These are phyloP conservation scores for Antedon mediterranea DNA, from an alignment of 53 echinoderm and acorn worm species.

Conservation along the genomic window DNA sequence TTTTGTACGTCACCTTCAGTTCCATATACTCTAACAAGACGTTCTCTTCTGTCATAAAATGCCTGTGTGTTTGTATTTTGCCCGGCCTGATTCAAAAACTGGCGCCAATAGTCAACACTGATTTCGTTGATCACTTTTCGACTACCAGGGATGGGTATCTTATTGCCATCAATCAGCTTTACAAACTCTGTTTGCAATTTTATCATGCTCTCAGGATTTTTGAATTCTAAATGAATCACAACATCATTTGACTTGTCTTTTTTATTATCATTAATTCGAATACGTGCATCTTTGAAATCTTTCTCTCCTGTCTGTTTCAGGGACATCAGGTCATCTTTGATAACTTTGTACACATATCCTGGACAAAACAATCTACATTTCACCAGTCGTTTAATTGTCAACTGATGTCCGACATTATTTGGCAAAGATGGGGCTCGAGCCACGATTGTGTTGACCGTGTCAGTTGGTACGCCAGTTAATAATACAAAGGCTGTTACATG, in stretches of 20 bases:
- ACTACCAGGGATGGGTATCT: neutral
- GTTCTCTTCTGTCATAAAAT: neutral
- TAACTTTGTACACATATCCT: neutral
- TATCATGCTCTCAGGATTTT: neutral
- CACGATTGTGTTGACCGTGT: neutral
- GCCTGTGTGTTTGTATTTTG: neutral
- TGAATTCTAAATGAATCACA: neutral
- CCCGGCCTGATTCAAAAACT: neutral
- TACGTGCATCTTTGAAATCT: neutral
- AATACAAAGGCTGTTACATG: neutral
- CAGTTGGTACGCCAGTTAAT: neutral
- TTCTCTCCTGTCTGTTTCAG: neutral
- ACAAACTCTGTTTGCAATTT: neutral
- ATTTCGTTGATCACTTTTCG: neutral
- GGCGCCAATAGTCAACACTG: neutral
- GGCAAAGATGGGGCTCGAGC: neutral
- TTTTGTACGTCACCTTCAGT: neutral
- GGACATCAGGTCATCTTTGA: neutral
- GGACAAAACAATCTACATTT: neutral
- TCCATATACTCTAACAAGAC: neutral
- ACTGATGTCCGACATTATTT: neutral
- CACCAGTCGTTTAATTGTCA: neutral
- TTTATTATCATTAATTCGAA: neutral
- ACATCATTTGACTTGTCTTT: neutral
- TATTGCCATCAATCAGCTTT: neutral